phyloP scores from a whole-genome alignment of 2,888 invertebrate genomes.

The Hoplodrina blanda region DNA sequence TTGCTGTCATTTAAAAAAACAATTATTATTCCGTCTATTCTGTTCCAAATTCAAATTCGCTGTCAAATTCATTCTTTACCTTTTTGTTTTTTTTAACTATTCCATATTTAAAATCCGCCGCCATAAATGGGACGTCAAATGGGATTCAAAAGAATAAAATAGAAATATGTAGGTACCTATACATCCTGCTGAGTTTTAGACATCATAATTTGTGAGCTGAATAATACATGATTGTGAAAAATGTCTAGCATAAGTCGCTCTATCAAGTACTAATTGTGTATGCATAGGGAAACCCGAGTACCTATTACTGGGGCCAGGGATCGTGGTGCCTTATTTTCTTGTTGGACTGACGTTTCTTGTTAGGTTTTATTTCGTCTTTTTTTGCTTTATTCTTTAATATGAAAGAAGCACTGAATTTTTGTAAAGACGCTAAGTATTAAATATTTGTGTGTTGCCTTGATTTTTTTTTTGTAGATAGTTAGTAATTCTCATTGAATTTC shows the following conservation, averaged over 20 bases:
- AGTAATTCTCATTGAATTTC: no score
- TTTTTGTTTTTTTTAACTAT: constrained; percentile 9
- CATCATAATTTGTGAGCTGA: constrained; percentile 53
- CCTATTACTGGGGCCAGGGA: constrained; percentile 39
- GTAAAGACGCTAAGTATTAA: background rate
- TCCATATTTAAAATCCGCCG: constrained; percentile 20
- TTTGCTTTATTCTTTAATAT: constrained; percentile 20
- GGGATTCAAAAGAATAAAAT: constrained; percentile 11
- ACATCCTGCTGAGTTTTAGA: constrained; percentile 12
- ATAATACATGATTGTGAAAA: constrained; percentile 56
- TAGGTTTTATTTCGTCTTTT: constrained; percentile 37
- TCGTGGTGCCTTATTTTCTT: constrained; percentile 48
- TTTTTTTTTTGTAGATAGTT: constrained; percentile 2
- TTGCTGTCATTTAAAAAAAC: background rate
- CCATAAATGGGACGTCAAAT: constrained; percentile 2
- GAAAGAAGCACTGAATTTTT: constrained; percentile 16
- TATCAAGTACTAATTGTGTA: constrained; percentile 61
- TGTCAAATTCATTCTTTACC: background rate
- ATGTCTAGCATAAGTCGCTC: constrained; percentile 40
- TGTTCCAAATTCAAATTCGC: constrained; percentile 21
- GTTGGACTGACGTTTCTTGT: constrained; percentile 40
- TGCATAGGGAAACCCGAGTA: constrained; percentile 46
- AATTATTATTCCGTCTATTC: background rate
- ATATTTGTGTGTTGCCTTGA: background rate
- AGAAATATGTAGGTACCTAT: constrained; percentile 3